Conservation (phyloP, 2,797 vertebrate genomes). For the Falco rusticolus region DNA sequence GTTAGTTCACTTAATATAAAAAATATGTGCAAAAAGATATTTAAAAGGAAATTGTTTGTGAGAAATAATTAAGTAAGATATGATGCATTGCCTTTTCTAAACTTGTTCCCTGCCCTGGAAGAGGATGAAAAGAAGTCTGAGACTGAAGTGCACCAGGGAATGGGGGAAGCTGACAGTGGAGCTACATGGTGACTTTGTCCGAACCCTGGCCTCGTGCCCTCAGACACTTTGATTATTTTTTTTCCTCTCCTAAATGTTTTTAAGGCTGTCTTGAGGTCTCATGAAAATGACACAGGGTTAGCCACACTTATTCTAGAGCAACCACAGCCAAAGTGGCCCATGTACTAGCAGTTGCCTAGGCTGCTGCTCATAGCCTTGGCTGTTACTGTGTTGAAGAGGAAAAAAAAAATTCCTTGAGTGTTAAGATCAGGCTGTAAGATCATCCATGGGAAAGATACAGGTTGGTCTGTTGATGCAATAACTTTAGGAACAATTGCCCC, state of each 20-base stretch:
- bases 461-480: background rate
- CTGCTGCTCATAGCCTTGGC: background rate
- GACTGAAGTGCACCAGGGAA: background rate
- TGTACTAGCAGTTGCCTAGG: background rate
- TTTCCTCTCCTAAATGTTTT: background rate
- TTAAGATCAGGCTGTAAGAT: background rate
- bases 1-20: background rate
- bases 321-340: background rate
- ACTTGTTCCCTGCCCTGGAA: background rate
- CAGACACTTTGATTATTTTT: background rate
- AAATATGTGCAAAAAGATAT: background rate
- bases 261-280: background rate
- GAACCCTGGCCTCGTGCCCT: background rate
- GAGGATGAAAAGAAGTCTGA: background rate
- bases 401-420: background rate
- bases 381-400: background rate
- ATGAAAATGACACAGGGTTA: background rate
- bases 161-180: background rate
- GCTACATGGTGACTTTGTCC: rapidly evolving
- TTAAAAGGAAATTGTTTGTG: background rate
- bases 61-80: background rate
- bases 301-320: background rate
- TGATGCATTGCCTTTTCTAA: background rate
- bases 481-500: background rate
- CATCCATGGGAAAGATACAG: background rate